Evolutionary conservation across 2,797 vertebrate species (phyloP).

Genomic region (Silurus lanzhouensis): DNA sequence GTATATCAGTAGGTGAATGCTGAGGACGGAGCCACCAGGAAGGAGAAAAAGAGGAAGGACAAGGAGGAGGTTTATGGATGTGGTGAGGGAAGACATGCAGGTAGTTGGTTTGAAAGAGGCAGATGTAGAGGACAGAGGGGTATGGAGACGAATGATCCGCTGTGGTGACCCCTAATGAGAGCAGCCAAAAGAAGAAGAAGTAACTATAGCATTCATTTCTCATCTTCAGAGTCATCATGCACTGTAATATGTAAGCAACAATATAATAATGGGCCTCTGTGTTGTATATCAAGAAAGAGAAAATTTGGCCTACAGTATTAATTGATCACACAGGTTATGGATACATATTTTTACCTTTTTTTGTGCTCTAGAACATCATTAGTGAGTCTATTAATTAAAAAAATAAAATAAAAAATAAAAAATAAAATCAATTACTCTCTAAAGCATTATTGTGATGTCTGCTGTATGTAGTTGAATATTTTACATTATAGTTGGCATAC

Average conservation of each 20-base stretch:
- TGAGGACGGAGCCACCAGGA: too few relatives aligned
- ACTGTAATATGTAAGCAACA: neutral
- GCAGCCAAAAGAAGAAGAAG: too few relatives aligned
- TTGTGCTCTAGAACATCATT: neutral
- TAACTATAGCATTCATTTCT: too few relatives aligned
- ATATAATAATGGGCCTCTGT: neutral
- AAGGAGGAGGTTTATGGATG: too few relatives aligned
- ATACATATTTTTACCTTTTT: neutral
- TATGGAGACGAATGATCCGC: too few relatives aligned
- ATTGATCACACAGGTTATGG: neutral
- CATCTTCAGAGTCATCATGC: neutral
- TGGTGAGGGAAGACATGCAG: too few relatives aligned
- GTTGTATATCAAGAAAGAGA: neutral
- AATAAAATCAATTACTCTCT: neutral
- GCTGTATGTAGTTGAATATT: neutral
- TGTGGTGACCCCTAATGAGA: too few relatives aligned
- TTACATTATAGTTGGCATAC: neutral
- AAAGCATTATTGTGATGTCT: neutral
- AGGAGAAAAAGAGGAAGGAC: too few relatives aligned
- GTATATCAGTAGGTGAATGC: too few relatives aligned
- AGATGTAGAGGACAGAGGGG: too few relatives aligned
- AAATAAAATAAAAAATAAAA: neutral
- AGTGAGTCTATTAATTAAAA: neutral
- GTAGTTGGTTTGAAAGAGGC: too few relatives aligned
- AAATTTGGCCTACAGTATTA: neutral